Conservation (phyloP, 2,797 vertebrate species). For the Loris lydekkerianus region DNA sequence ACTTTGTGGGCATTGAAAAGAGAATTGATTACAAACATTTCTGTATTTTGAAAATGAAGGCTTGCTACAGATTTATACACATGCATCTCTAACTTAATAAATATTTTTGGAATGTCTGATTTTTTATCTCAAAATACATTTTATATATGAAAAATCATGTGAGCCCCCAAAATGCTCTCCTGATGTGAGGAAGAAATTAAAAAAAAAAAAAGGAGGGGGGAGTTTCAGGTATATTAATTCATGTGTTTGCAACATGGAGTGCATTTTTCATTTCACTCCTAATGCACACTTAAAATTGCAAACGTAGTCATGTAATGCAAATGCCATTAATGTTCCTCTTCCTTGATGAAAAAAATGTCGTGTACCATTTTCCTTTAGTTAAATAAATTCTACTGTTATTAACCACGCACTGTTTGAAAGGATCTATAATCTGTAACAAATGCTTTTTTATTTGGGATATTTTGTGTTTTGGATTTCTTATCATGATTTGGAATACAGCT, state of each 20-base stretch:
- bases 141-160: neutral
- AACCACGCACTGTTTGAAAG: neutral
- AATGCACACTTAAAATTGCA: neutral
- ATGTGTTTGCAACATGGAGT: neutral
- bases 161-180: neutral
- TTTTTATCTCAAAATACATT: neutral
- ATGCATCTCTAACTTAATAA: neutral
- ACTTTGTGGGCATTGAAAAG: neutral
- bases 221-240: neutral
- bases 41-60: neutral
- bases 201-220: neutral
- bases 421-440: neutral
- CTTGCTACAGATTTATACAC: neutral
- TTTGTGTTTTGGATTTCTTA: constrained; percentile 58
- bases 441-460: constrained; percentile 22
- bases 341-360: neutral
- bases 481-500: constrained; percentile 58
- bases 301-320: neutral
- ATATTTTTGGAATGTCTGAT: neutral
- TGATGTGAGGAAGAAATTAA: neutral
- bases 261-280: neutral
- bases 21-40: constrained; percentile 25
- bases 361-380: neutral
- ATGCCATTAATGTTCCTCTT: neutral
- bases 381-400: constrained; percentile 9